Conservation (phyloP, 1,140 invertebrate genomes). For the Ericerus pela region DNA sequence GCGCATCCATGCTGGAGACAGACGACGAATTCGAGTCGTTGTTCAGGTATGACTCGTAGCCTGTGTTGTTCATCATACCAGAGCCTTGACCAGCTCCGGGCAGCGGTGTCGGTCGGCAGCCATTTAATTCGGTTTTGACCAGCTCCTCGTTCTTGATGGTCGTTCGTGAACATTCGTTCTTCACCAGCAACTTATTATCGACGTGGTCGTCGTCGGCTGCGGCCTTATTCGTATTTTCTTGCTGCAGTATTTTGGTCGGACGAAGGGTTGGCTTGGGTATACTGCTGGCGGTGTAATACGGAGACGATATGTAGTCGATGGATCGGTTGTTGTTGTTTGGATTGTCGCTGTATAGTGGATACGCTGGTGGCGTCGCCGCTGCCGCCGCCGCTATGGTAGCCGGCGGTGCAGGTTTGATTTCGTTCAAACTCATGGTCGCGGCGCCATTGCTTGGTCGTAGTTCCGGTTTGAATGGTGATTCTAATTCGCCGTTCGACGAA, state of each 20-base stretch:
- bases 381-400: conserved; percentile 20
- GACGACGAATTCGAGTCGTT: conserved; percentile 56
- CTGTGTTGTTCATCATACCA: conserved; percentile 19
- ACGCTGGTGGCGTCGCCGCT: neutral
- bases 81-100: neutral
- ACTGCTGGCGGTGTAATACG: conserved; percentile 21
- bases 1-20: conserved; percentile 54
- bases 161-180: conserved; percentile 17
- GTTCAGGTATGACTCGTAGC: conserved; percentile 44
- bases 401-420: conserved; percentile 3
- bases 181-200: conserved; percentile 16
- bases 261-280: conserved; percentile 32
- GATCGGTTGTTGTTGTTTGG: conserved; percentile 1
- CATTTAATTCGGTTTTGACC: neutral
- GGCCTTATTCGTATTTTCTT: conserved; percentile 28
- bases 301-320: conserved; percentile 18
- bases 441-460: neutral
- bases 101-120: too few relatives aligned
- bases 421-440: neutral
- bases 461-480: conserved; percentile 11
- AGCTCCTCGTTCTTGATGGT: neutral
- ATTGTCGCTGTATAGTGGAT: neutral
- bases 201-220: conserved; percentile 15
- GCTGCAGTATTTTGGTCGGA: conserved; percentile 37
- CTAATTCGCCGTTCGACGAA: conserved; percentile 10